Evolutionary conservation across 1,140 invertebrate species (phyloP), one percentile per base, ranked within the genome.

Genomic region (Formica selysi): DNA sequence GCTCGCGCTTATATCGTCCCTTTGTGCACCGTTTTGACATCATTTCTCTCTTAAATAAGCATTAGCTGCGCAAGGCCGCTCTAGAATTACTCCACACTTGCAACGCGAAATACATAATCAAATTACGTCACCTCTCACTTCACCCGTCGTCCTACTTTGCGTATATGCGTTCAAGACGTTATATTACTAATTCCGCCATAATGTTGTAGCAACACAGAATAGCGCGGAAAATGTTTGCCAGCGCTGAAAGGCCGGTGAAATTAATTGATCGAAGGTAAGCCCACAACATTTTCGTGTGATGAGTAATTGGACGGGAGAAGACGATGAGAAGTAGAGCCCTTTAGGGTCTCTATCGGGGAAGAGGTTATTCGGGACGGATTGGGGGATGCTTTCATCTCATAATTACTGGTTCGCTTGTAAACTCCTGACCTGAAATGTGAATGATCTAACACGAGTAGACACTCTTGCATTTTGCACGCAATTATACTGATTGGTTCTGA

Each of bases 351-450:
- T 64, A 71, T 57, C 59, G 51, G 54, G 10, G 41, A 85, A 61
- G 48, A 73, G 84, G 68, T 38, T 86, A 83, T 89, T 73, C 65
- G 38, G 54, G 54, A 73, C 19, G 32, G 79, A 57, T 62, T 54
- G 71, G 85, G 76, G 64, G 84, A 83, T 76, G 84, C 88, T 89
- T 89, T 89, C 88, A 89, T 89, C 88, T 89, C 88, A 83, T 89
- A 89, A 89, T 89, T 89, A 89, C 87, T 81, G 38, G 64, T 76
- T 78, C 65, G 64, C 88, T 89, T 89, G 84, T 86, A 61, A 80
- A 78, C 87, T 67, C 76, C 88, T 89, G 83, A 86, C 71, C 76
- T 85, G 65, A 67, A 83, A 89, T 86, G 88, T 86, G 85, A 89
- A 88, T 86, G 85, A 89, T 78, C 87, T 54, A 41, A n/a, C 19